Percentiles rank a stretch among this genome's conserved stretches.
phyloP scores from a whole-genome alignment of 2,888 invertebrate genomes.

The Vesta saturnalis region DNA sequence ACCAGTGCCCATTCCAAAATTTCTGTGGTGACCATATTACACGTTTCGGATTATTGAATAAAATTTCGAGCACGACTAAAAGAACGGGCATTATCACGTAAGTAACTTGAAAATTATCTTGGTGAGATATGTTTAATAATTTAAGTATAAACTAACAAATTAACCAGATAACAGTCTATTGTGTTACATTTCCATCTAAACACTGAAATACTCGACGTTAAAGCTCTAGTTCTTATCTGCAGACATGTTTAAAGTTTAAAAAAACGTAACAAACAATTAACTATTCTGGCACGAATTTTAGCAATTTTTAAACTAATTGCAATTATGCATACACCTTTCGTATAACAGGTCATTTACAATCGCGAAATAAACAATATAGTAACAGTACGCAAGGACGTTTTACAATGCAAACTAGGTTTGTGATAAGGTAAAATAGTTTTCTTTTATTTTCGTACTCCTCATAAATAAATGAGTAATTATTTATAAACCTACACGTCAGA shows the following conservation, averaged over 20 bases:
- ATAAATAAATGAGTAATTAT: slow-evolving; percentile 19
- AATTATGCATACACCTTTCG: background rate
- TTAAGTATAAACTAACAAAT: slow-evolving; percentile 9
- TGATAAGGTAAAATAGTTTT: slow-evolving; percentile 15
- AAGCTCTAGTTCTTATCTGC: no score
- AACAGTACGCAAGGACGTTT: slow-evolving; percentile 5
- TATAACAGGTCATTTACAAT: background rate
- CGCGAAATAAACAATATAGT: background rate
- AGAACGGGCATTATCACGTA: no score
- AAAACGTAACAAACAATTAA: no score
- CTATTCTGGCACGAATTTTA: background rate
- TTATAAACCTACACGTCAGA: slow-evolving; percentile 2
- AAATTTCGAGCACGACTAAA: no score
- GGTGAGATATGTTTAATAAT: background rate
- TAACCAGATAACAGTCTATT: background rate
- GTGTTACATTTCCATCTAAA: background rate
- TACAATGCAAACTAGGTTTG: slow-evolving; percentile 11
- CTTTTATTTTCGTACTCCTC: slow-evolving; percentile 8
- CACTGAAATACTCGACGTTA: background rate
- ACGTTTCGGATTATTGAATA: no score
- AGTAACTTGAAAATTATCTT: background rate
- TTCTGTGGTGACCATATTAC: no score
- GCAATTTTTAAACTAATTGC: background rate
- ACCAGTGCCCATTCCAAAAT: no score
- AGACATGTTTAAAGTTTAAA: background rate